Base-by-base conservation (phyloP, 2,888 invertebrate species). In the Apotomis capreana region DNA sequence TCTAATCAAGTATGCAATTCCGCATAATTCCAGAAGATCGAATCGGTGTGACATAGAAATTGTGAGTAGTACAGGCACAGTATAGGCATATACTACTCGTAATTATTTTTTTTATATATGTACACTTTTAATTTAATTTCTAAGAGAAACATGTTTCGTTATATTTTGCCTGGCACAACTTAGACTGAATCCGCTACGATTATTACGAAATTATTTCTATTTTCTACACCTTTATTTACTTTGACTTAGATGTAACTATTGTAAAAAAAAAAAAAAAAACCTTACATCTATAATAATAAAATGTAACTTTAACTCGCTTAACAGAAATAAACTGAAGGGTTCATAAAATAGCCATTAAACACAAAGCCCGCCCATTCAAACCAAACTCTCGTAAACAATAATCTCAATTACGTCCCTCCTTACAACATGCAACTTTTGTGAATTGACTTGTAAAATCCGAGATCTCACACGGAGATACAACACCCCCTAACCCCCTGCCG, bases 391-490 rank as follows among this genome's bases (percentile, higher is more conserved):
- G 79, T 85, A 82, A 85, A 85, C 84, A 86, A 85, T 84, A 75
- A 79, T 80, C 75, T 81, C 79, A 79, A 82, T 81, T 83, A 82
- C 80, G 81, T 80, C 80, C 78, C 74, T 68, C 64, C 70, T 74
- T 67, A 70, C 68, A 71, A 71, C 75, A 73, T 74, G 74, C 75
- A 74, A 75, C 65, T 73, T 77, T 80, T 77, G 80, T 80, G 81
- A 77, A 86, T 85, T 83, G 84, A 83, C 82, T 86, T 82, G 82
- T 84, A 84, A 87, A 86, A 83, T 82, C 78, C 54, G 77, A 84
- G 92, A 92, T 92, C 90, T 92, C 92, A 88, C 92, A 92, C 87
- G 87, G 78, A 86, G 92, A 92, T 92, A 91, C 65, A 77, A 78
- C 74, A 78, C 88, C 89, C 89, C 87, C 84, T 79, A 83, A 76